Conservation (phyloP, 2,797 vertebrate genomes). For the Darevskia nairensis region DNA sequence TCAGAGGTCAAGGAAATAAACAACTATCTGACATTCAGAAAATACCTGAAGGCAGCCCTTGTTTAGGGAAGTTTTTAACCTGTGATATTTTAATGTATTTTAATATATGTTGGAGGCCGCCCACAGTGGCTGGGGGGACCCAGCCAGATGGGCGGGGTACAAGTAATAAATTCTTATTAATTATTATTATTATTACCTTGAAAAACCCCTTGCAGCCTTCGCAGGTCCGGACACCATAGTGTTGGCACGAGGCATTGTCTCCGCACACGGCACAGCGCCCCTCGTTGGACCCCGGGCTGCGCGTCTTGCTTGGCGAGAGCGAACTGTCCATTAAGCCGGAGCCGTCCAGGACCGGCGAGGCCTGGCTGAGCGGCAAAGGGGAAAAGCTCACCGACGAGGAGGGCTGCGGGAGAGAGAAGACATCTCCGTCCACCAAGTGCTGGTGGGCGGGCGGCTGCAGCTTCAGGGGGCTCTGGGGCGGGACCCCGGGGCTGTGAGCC, state of each 20-base stretch:
- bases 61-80: too few species aligned
- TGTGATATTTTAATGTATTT: too few species aligned
- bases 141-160: too few species aligned
- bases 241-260: constrained; percentile 96
- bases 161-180: too few species aligned
- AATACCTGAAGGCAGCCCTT: too few species aligned
- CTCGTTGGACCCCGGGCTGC: constrained; percentile 82
- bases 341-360: constrained; percentile 77
- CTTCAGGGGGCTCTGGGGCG: constrained; percentile 68
- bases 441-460: constrained; percentile 68
- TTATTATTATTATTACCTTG: constrained; percentile 80
- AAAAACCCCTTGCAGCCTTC: constrained; percentile 94
- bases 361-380: constrained; percentile 79
- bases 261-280: constrained; percentile 95
- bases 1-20: too few species aligned
- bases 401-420: constrained; percentile 75
- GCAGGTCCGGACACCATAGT: constrained; percentile 94
- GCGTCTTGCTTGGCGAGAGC: constrained; percentile 80
- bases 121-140: too few species aligned
- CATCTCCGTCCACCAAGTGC: constrained; percentile 75
- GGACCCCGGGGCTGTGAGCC: constrained; percentile 58
- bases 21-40: too few species aligned
- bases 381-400: constrained; percentile 77
- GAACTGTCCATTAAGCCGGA: constrained; percentile 77
- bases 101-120: too few species aligned